Base-by-base conservation (phyloP, 2,888 invertebrate genomes). In the Mimachlamys varia region DNA sequence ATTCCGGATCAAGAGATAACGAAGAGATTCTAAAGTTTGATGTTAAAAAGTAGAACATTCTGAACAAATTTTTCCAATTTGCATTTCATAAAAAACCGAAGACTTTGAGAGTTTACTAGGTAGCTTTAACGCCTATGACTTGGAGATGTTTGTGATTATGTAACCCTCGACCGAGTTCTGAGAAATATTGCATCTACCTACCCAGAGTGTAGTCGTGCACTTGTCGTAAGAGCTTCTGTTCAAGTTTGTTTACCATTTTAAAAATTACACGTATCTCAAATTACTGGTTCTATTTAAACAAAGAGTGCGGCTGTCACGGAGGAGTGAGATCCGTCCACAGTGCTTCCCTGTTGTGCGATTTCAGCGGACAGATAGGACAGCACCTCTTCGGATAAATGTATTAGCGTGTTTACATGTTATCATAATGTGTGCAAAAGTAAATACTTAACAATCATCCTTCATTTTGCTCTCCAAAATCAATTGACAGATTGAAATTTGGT, bases 261-360 rank as follows among this genome's bases (percentile, higher is more conserved):
- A 76, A 76, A 33, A 76, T 76, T 76, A 76, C 76, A 76, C 76
- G 76, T 76, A 76, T 76, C 76, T 76, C 76, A 76, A 76, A 76
- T 76, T 76, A 76, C 76, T 76, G 33, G 27, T 76, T 76, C 7
- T 76, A 76, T 76, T 76, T 76, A 33, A 76, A 76, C 76, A 76
- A 76, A 27, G 76, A 76, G 22, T 33, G 76, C 12, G 33, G 27
- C 33, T 76, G 76, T 76, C 76, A 76, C 33, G 33, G 22, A 27
- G 76, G 76, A 76, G 27, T 76, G 76, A 33, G 76, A 33, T 76
- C 13, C 33, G 76, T 76, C 76, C 76, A 76, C 76, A 76, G 33
- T 22, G 33, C 76, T 76, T 76, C 33, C 76, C 33, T 33, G 76
- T 76, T 76, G 76, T 76, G 33, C 33, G 27, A 33, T 27, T 33